Base-by-base conservation (phyloP, 2,113 vertebrate species). In the Myotis yumanensis region DNA sequence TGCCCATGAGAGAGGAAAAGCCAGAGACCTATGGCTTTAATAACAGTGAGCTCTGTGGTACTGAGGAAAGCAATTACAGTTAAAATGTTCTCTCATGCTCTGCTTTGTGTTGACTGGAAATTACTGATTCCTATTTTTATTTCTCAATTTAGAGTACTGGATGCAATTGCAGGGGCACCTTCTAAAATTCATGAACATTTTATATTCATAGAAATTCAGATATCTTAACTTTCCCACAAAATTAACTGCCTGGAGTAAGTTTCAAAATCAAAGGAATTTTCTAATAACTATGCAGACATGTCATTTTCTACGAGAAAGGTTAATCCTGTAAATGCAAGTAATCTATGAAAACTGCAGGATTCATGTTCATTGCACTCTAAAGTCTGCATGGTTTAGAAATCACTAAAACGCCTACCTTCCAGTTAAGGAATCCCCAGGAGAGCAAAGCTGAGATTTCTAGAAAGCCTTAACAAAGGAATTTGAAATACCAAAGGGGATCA, bases 111-210 rank as follows among this genome's bases (percentile, higher is more conserved):
- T 96, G 57, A 64, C 54, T 91, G 43, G 72, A 90, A 96, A 96
- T 97, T 82, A 91, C 30, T 82, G 91, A 90, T 90, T 95, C 81
- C 86, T n/a, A 11, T 52, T 89, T 94, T 96, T 94, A 96, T 82
- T 95, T 96, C 96, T 94, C 64, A 86, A 35, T 85, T 87, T 90
- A 62, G 57, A 94, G 48, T 52, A 72, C 66, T 92, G 69, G n/a
- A 68, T 77, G 68, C 62, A 96, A 95, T 59, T 91, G 86, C n/a
- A 91, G 22, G 54, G 87, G 54, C n/a, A 75, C 72, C 54, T 93
- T 95, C 89, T 94, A 92, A 96, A 94, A 97, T 84, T 92, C 93
- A 79, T 90, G 84, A 93, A 37, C 57, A 84, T 94, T 93, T 81
- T 79, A 32, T 86, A 94, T 95, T 94, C 95, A 90, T 86, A 89